Evolutionary conservation across 2,113 vertebrate genomes (phyloP).

Genomic region (Stegastes partitus): DNA sequence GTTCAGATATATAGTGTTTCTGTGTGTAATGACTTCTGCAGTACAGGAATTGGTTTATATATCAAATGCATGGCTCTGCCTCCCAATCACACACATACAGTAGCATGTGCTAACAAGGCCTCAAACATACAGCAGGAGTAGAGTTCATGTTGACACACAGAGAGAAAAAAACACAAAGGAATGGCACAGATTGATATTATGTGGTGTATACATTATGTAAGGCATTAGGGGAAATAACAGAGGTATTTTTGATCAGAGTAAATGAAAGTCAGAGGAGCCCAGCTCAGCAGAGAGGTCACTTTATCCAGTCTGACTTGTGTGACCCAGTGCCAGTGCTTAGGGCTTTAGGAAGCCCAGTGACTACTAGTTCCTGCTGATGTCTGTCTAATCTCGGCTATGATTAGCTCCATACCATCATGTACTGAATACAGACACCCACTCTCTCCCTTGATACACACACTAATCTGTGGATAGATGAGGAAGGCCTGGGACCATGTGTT

Average conservation of each 20-base stretch:
- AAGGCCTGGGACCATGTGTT: not conserved
- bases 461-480: constrained; percentile 13
- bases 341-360: constrained; percentile 52
- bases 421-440: constrained; percentile 35
- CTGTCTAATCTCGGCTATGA: constrained; percentile 68
- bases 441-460: not conserved
- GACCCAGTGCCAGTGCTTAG: constrained; percentile 39
- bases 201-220: not conserved
- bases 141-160: not conserved
- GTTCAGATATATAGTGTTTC: not conserved
- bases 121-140: not conserved
- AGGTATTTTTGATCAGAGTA: constrained; percentile 4
- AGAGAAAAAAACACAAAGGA: not conserved
- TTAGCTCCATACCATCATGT: constrained; percentile 58
- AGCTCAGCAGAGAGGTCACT: constrained; percentile 19
- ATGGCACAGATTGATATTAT: not conserved
- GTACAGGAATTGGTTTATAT: not conserved
- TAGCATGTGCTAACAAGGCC: not conserved
- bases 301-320: constrained; percentile 45
- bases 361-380: constrained; percentile 49
- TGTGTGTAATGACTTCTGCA: not conserved
- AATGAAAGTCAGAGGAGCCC: constrained; percentile 16
- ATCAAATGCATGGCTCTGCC: not conserved
- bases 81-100: not conserved
- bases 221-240: not conserved